A percentile compares a stretch with the other conserved stretches of the same genome.
phyloP scores from a whole-genome alignment of 2,888 invertebrate species.

The Cosmia pyralina region DNA sequence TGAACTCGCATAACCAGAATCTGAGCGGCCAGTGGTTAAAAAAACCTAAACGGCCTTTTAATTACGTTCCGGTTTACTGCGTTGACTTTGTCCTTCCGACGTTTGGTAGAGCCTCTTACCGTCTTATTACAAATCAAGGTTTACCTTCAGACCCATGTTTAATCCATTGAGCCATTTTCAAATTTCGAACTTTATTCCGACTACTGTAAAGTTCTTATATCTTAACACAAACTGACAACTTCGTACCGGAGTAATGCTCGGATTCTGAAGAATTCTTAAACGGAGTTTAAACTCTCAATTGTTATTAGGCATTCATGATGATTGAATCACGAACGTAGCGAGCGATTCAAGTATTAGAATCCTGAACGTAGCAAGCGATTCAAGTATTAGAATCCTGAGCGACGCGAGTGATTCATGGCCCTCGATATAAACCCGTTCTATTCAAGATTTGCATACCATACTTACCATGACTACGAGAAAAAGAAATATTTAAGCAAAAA shows the following conservation, averaged over 20 bases:
- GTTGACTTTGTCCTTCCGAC: slow-evolving; percentile 16
- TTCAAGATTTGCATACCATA: too few relatives aligned
- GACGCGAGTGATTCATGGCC: too few relatives aligned
- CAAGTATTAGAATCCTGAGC: too few relatives aligned
- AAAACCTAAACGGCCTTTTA: slow-evolving; percentile 10
- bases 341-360: too few relatives aligned
- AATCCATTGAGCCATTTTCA: not conserved
- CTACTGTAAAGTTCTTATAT: not conserved
- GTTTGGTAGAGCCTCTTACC: not conserved
- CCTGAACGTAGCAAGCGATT: too few relatives aligned
- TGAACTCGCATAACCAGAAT: slow-evolving; percentile 22
- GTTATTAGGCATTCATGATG: too few relatives aligned
- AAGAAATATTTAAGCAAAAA: too few relatives aligned
- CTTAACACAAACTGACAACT: not conserved
- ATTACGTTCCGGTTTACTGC: slow-evolving; percentile 11
- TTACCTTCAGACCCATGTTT: not conserved
- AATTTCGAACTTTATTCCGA: not conserved
- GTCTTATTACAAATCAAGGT: not conserved
- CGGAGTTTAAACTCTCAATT: too few relatives aligned
- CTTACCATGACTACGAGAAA: too few relatives aligned
- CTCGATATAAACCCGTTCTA: too few relatives aligned
- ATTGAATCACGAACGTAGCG: too few relatives aligned
- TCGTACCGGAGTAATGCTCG: not conserved
- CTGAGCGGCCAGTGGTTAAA: not conserved
- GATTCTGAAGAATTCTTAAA: too few relatives aligned